A percentile compares a stretch with the other conserved stretches of the same genome.
phyloP scores from a whole-genome alignment of 2,113 vertebrate species.

The Charina bottae region DNA sequence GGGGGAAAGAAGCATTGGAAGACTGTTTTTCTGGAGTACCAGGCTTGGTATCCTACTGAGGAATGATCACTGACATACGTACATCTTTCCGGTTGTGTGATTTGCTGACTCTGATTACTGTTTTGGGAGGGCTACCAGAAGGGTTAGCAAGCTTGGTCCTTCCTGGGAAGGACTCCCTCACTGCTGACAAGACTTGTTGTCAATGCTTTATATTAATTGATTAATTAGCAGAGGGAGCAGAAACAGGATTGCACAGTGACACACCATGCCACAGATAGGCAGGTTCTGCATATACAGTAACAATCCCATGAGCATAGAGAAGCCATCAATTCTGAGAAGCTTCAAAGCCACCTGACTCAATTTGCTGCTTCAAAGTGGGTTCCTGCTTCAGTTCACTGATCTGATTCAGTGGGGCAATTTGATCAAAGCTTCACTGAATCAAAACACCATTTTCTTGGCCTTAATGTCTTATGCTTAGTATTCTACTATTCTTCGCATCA shows the following conservation, averaged over 20 bases:
- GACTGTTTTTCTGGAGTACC: background rate
- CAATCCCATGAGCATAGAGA: background rate
- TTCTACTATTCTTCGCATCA: constrained; percentile 17
- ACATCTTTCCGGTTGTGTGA: background rate
- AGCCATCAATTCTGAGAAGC: background rate
- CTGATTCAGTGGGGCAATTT: background rate
- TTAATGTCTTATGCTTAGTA: constrained; percentile 5
- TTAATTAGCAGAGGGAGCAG: background rate
- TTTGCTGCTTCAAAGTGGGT: background rate
- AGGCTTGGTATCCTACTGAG: background rate
- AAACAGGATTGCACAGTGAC: background rate
- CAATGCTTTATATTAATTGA: background rate
- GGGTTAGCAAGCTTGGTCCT: background rate
- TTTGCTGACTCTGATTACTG: background rate
- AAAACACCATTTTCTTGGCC: background rate
- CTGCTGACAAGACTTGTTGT: background rate
- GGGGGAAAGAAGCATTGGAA: background rate
- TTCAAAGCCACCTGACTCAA: background rate
- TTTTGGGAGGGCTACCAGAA: background rate
- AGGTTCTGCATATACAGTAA: background rate
- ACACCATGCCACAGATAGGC: background rate
- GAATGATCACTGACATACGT: background rate
- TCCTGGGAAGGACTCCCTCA: background rate
- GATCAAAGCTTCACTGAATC: background rate
- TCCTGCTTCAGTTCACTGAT: background rate